These are phyloP conservation scores for Leucoma salicis DNA, from an alignment of 2,888 invertebrate genomes.

Conservation along the genomic window DNA sequence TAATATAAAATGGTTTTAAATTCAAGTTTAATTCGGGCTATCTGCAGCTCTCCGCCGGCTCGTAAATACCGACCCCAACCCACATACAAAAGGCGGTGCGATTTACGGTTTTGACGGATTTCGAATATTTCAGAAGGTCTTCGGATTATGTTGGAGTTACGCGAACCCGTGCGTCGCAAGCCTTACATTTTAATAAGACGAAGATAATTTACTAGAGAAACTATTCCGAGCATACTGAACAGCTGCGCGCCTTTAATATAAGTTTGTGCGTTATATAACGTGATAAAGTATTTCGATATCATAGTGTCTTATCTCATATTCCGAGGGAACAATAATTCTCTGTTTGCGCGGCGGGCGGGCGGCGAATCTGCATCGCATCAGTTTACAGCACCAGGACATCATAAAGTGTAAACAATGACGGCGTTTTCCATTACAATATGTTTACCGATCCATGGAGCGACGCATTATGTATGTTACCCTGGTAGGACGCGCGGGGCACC, in stretches of 20 bases:
- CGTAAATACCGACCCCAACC: constrained; percentile 65
- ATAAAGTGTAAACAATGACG: constrained; percentile 80
- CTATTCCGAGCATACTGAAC: constrained; percentile 33
- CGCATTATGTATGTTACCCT: constrained; percentile 82
- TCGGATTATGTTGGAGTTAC: constrained; percentile 60
- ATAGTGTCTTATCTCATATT: constrained; percentile 28
- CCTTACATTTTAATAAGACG: constrained; percentile 56
- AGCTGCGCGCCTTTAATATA: constrained; percentile 33
- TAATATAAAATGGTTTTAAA: constrained; percentile 83
- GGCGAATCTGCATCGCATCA: constrained; percentile 61
- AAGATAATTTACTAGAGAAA: constrained; percentile 48
- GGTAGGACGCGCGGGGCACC: constrained; percentile 70
- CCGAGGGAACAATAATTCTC: constrained; percentile 39
- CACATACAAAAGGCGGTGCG: constrained; percentile 71
- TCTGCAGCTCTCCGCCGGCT: constrained; percentile 67
- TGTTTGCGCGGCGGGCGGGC: constrained; percentile 43
- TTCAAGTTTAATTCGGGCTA: constrained; percentile 81
- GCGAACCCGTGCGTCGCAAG: constrained; percentile 39
- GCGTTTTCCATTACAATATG: constrained; percentile 83
- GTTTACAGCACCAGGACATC: constrained; percentile 75
- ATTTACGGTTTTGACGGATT: constrained; percentile 79
- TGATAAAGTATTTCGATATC: constrained; percentile 26
- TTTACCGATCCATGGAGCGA: constrained; percentile 79
- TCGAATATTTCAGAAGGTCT: constrained; percentile 67
- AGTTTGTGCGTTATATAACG: constrained; percentile 28